A percentile compares a stretch with the other conserved stretches of the same genome.
phyloP scores from a whole-genome alignment of 2,797 vertebrate species.

The Danio aesculapii region DNA sequence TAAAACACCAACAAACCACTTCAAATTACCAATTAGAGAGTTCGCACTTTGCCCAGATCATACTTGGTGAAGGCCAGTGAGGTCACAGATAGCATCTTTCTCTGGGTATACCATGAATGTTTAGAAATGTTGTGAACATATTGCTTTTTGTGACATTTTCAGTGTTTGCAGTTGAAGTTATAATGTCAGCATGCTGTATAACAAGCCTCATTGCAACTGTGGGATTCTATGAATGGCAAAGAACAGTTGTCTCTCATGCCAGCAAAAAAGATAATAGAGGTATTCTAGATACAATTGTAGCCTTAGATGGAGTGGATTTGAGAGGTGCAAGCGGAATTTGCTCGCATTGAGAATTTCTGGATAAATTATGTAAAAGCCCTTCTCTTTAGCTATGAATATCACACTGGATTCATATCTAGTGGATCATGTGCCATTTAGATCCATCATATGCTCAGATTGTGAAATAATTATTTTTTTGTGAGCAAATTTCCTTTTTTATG shows the following conservation, averaged over 20 bases:
- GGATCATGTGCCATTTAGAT: neutral
- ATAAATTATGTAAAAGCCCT: slow-evolving; percentile 47
- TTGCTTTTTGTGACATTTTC: slow-evolving; percentile 12
- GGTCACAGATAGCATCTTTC: slow-evolving; percentile 34
- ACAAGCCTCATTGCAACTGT: neutral
- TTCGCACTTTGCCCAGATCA: neutral
- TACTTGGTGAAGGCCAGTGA: slow-evolving; percentile 35
- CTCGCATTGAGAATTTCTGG: neutral
- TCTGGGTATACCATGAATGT: slow-evolving; percentile 40
- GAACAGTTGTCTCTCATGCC: slow-evolving; percentile 6
- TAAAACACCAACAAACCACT: neutral
- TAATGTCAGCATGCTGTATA: slow-evolving; percentile 35
- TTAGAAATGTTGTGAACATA: slow-evolving; percentile 31
- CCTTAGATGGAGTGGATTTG: slow-evolving; percentile 7
- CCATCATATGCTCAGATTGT: neutral
- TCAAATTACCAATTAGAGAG: neutral
- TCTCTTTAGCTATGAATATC: slow-evolving; percentile 12
- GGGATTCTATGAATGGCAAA: neutral
- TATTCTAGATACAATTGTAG: slow-evolving; percentile 2
- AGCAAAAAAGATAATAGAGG: neutral
- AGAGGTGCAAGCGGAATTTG: slow-evolving; percentile 5
- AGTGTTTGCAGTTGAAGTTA: slow-evolving; percentile 5
- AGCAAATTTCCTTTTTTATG: slow-evolving; percentile 8
- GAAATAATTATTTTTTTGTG: slow-evolving; percentile 9
- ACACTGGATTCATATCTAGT: slow-evolving; percentile 15